Base-by-base conservation (phyloP, 2,888 invertebrate genomes). In the Cotesia congregata region DNA sequence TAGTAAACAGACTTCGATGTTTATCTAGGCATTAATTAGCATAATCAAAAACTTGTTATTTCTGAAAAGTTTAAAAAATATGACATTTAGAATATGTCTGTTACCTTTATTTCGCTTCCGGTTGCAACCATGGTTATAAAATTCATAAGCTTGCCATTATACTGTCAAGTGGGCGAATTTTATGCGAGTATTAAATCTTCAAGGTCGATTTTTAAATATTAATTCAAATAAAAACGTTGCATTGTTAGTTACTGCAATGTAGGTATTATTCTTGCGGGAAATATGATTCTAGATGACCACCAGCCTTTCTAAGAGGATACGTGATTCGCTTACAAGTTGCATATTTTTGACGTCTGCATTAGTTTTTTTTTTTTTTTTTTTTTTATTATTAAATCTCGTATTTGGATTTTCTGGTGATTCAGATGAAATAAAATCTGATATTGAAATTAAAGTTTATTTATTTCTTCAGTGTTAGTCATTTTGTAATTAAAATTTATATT, bases 141-240 rank as follows among this genome's bases (percentile, higher is more conserved):
- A 50, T 50, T 50, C 12, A 50, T 12, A 50, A 50, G 50, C 12
- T 50, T 50, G 50, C 7, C 50, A 50, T 50, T 3, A 12, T 65
- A 65, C 30, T 65, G 12, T 65, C 12, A 65, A 65, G 65, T 65
- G 20, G 9, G 20, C 38, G 65, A 65, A 20, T 62, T 30, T 30
- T 30, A 65, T 65, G 12, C 20, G 7, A 65, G 38, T 30, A 30
- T 20, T 9, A 38, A 38, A 65, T 65, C 30, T 38, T 65, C 65
- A 65, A 65, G 65, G 65, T 65, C 65, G 38, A 65, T 50, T 50
- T 4, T 20, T 65, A 30, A 65, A 30, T 65, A 65, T 20, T 30
- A 50, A 50, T 50, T 12, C 12, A 50, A 50, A 50, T 50, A 50
- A 12, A 50, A 12, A 2, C 50, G 12, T 50, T 50, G 50, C 12